Evolutionary conservation across 1,140 invertebrate genomes (phyloP).

Genomic region (Drosophila teissieri): DNA sequence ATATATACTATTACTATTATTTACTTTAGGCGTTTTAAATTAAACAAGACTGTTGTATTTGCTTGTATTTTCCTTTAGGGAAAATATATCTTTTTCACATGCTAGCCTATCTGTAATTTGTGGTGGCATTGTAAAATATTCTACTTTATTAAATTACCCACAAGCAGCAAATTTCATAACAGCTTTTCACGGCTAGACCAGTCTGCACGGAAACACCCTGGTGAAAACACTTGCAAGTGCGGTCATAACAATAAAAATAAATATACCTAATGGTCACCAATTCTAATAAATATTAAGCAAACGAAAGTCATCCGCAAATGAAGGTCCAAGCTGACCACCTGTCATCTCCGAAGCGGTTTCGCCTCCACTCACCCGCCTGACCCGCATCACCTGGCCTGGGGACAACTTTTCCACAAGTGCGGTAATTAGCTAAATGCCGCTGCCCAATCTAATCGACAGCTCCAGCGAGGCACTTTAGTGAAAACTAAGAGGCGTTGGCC

Average conservation of each 20-base stretch:
- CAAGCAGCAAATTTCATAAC: neutral
- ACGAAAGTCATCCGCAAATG: constrained; percentile 17
- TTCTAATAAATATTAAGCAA: constrained; percentile 23
- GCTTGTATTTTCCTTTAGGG: no score
- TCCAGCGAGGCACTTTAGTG: constrained; percentile 61
- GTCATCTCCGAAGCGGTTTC: constrained; percentile 36
- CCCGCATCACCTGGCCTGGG: neutral
- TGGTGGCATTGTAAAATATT: neutral
- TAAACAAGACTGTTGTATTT: no score
- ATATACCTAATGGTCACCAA: constrained; percentile 20
- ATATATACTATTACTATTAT: no score
- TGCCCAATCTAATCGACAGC: constrained; percentile 67
- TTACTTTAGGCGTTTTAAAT: no score
- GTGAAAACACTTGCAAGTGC: neutral
- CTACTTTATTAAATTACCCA: neutral
- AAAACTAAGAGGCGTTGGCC: constrained; percentile 63
- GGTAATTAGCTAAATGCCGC: constrained; percentile 68
- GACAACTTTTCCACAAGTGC: constrained; percentile 25
- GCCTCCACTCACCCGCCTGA: constrained; percentile 13
- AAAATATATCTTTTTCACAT: no score
- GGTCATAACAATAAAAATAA: neutral
- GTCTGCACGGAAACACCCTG: neutral
- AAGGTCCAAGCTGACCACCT: constrained; percentile 9
- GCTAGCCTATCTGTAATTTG: no score
- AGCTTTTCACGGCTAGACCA: neutral